phyloP scores from a whole-genome alignment of 2,797 vertebrate species.

The Falco novaeseelandiae region DNA sequence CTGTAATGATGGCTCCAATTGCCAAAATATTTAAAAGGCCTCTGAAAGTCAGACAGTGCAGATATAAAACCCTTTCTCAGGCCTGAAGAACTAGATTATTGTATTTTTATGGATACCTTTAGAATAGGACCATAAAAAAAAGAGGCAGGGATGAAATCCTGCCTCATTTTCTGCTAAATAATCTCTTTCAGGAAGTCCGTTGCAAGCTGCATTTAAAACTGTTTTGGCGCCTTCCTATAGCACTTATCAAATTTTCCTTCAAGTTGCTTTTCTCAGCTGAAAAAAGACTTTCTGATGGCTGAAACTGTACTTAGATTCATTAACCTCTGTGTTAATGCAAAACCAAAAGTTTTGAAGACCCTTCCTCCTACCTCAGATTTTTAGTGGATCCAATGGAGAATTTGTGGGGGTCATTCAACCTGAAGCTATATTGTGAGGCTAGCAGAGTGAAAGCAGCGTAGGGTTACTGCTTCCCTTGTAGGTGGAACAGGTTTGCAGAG shows the following conservation, averaged over 20 bases:
- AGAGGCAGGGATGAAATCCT: background rate
- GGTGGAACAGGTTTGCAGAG: background rate
- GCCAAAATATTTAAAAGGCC: conserved; percentile 52
- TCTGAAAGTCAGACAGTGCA: conserved; percentile 31
- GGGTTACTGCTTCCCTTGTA: background rate
- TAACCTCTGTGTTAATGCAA: background rate
- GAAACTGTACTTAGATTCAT: background rate
- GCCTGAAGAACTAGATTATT: background rate
- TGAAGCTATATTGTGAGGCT: background rate
- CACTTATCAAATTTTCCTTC: background rate
- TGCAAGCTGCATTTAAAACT: background rate
- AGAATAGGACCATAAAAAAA: conserved; percentile 5
- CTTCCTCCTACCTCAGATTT: background rate
- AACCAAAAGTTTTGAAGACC: background rate
- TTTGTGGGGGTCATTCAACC: background rate
- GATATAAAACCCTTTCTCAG: conserved; percentile 33
- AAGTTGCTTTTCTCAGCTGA: background rate
- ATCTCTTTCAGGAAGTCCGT: background rate
- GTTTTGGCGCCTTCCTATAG: background rate
- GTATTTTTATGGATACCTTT: conserved; percentile 18
- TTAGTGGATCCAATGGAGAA: background rate
- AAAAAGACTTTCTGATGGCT: background rate
- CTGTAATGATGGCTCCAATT: conserved; percentile 30
- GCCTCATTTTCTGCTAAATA: background rate
- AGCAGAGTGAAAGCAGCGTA: background rate